A percentile compares a stretch with the other conserved stretches of the same genome.
Evolutionary conservation across 2,113 vertebrate species (phyloP).

Genomic region (Hippocampus barbouri): DNA sequence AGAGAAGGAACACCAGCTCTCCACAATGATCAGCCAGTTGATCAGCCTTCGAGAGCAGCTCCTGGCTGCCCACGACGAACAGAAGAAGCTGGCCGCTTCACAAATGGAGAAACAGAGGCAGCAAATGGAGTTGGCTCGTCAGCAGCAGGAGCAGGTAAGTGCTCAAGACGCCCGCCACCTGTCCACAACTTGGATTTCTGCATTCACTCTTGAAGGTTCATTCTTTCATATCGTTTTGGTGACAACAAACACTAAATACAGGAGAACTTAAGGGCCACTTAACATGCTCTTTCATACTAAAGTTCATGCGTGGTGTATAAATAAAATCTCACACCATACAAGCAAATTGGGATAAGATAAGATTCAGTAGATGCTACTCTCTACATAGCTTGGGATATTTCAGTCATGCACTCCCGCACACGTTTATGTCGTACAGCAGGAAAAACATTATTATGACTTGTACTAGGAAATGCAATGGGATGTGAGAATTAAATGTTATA

Average conservation of each 20-base stretch:
- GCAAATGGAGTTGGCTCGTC: conserved; percentile 98
- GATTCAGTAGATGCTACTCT: conserved; percentile 52
- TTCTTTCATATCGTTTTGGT: conserved; percentile 24
- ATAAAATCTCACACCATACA: conserved; percentile 49
- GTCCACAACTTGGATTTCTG: conserved; percentile 17
- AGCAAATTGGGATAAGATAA: conserved; percentile 56
- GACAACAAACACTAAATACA: conserved; percentile 38
- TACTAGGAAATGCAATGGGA: conserved; percentile 31
- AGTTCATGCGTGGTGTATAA: conserved; percentile 51
- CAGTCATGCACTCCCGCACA: conserved; percentile 52
- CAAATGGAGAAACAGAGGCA: conserved; percentile 99
- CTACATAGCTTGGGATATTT: conserved; percentile 52
- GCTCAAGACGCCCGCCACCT: background rate
- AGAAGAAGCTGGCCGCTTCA: conserved; percentile 97
- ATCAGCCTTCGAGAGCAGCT: conserved; percentile 98
- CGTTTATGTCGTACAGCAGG: conserved; percentile 58
- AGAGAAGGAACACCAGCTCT: conserved; percentile 97
- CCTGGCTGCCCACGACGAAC: conserved; percentile 93
- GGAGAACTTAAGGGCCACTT: conserved; percentile 32
- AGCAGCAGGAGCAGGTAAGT: conserved; percentile 98
- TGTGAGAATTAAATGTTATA: conserved; percentile 17
- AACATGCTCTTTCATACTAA: conserved; percentile 31
- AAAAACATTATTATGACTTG: conserved; percentile 69
- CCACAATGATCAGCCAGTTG: conserved; percentile 97
- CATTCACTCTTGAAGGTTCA: background rate